phyloP scores from a whole-genome alignment of 1,140 invertebrate species.

The Drosophila watanabei region DNA sequence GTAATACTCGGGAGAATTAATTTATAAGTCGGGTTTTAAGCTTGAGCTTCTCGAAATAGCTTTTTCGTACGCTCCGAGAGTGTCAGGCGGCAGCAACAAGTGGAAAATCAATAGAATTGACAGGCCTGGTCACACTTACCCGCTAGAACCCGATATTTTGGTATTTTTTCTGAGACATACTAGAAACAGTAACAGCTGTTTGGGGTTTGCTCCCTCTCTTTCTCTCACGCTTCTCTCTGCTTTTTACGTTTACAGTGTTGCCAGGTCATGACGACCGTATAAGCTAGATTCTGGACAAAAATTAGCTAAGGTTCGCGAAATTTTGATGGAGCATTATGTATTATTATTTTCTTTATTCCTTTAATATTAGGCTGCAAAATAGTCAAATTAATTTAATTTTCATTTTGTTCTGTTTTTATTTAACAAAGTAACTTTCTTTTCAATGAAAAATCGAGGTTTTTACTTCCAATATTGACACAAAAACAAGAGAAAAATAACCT shows the following conservation, averaged over 20 bases:
- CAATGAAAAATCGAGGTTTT: too few relatives aligned
- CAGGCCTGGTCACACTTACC: constrained; percentile 1
- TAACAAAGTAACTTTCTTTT: too few relatives aligned
- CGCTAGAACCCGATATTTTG: not conserved
- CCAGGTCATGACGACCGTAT: too few relatives aligned
- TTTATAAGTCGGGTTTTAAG: constrained; percentile 25
- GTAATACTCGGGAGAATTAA: constrained; percentile 36
- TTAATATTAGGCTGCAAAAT: too few relatives aligned
- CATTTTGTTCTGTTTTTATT: too few relatives aligned
- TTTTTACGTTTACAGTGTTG: not conserved
- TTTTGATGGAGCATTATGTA: too few relatives aligned
- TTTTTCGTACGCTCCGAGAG: constrained; percentile 7
- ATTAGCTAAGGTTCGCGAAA: too few relatives aligned
- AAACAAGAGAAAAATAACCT: too few relatives aligned
- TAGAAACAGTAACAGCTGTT: constrained; percentile 10
- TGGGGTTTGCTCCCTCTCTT: not conserved
- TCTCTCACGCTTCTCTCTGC: constrained; percentile 20
- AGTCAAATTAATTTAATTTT: too few relatives aligned
- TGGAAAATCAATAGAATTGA: constrained; percentile 37
- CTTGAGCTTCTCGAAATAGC: constrained; percentile 28
- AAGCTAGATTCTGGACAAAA: too few relatives aligned
- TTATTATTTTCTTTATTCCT: too few relatives aligned
- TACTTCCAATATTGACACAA: too few relatives aligned
- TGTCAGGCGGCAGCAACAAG: constrained; percentile 30
- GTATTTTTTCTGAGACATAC: constrained; percentile 19